Base-by-base conservation (phyloP, 2,797 vertebrate species). In the Sebastes iracundus region DNA sequence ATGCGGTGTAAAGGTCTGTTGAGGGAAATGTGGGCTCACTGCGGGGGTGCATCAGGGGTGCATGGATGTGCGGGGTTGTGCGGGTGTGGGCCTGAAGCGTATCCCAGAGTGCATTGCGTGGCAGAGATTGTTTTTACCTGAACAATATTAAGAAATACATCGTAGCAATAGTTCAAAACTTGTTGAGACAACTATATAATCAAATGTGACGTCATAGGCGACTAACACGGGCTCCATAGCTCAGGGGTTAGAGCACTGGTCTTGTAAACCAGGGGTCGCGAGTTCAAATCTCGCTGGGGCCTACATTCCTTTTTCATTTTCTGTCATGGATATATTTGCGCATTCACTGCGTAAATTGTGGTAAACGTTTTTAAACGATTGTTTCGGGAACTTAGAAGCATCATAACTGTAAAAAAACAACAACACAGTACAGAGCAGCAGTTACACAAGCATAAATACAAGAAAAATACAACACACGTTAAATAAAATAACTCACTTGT, bases 241-340 rank as follows among this genome's bases (percentile, higher is more conserved):
- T 93, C 92, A 93, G 92, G 91, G 92, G 92, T 93, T 93, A 93
- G 92, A 93, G 92, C 94, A 95, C 94, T 95, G 94, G 94, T 95
- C 94, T 94, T 94, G 93, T 94, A 93, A 94, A 94, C 92, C 94
- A 95, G 94, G 94, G 93, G 94, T 95, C 92, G 92, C 90, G 94
- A 95, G 95, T 95, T 95, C 95, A 95, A 95, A 94, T 95, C 95
- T 95, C 94, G 93, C 94, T 95, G 94, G 95, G 94, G 95, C 94
- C 95, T 95, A 0, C 0, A 18, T 56, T 0, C 0, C 3, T 4
- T 27, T 38, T 77, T 32, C 1, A 9, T 32, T 28, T 28, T 7
- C 10, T 22, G 4, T 16, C 5, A 8, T 18, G 3, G 3, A 52
- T 2, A 10, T 27, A 3, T 3, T 42, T 52, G 10, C 7, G 10